Evolutionary conservation across 2,888 invertebrate genomes (phyloP), one percentile per base, ranked within the genome.

Genomic region (Periphyllus acericola): DNA sequence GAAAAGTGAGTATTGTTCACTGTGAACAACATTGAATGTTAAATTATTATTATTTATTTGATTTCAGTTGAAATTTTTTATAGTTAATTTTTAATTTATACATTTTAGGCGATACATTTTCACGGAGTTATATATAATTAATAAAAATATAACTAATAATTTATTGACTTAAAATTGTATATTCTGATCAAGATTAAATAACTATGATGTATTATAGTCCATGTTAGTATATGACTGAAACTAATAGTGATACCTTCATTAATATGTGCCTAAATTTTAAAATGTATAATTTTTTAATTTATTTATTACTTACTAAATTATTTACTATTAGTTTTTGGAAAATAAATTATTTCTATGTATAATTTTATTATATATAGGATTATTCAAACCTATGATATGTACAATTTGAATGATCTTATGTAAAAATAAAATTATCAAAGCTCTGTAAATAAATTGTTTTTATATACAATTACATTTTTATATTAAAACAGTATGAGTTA

Each of bases 11-110:
- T 52, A 19, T 46, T 32, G 68, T 32, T 32, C 3, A 11, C n/a
- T 68, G 11, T 68, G 68, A 68, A 78, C 66, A 76, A 68, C 19
- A 46, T 84, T 76, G 25, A 46, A 66, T 46, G 25, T 84, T 84
- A 36, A 76, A 84, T 66, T 29, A 66, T 68, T 83, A 83, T 52
- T 72, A 32, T 74, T 25, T 40, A 46, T 72, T 66, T 75, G 3
- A 14, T 29, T 40, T 71, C 4, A 46, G 34, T 76, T 76, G 34
- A 40, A 60, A 66, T 60, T 4, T 66, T 60, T 80, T 36, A 19
- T 29, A 60, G 34, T 71, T 81, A 46, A 40, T 34, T 78, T 66
- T 66, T 66, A 83, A 76, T n/a, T 40, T 84, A 66, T 78, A 46
- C 3, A 85, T 76, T 52, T 68, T 68, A 76, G 29, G 29, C 8